Conservation (phyloP, 2,797 vertebrate species). For the Anabacerthia variegaticeps region DNA sequence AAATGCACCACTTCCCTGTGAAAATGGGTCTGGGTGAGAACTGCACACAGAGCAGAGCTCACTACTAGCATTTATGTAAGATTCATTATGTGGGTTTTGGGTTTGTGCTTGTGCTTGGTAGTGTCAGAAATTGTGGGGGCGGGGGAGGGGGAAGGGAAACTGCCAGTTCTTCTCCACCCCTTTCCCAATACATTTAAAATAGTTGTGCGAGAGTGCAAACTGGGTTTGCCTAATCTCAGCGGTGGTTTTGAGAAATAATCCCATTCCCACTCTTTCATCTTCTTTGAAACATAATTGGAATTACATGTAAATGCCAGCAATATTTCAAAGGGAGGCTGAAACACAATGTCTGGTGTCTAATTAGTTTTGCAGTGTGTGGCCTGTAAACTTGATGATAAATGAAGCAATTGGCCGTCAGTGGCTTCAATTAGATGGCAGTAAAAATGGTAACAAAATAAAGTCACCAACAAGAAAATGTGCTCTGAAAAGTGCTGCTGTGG, state of each 20-base stretch:
- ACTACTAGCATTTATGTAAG: background rate
- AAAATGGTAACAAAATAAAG: slow-evolving; percentile 68
- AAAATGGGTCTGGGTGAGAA: slow-evolving; percentile 29
- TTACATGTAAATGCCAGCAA: slow-evolving; percentile 23
- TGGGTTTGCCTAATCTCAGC: background rate
- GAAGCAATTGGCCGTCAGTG: slow-evolving; percentile 63
- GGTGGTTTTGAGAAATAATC: slow-evolving; percentile 20
- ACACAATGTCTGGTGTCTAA: slow-evolving; percentile 38
- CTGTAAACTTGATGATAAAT: slow-evolving; percentile 68
- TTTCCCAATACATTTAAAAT: background rate
- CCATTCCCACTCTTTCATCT: background rate
- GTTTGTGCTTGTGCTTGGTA: background rate
- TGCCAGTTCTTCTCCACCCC: background rate
- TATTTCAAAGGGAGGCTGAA: slow-evolving; percentile 56
- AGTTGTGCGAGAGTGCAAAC: background rate
- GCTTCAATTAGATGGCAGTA: slow-evolving; percentile 66
- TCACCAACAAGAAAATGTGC: slow-evolving; percentile 8
- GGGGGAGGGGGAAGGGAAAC: background rate
- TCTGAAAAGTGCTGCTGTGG: slow-evolving; percentile 19
- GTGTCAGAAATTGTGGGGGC: background rate
- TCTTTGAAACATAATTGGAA: slow-evolving; percentile 54
- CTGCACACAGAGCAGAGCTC: background rate
- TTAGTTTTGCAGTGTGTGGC: slow-evolving; percentile 62
- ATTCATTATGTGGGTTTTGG: slow-evolving; percentile 39
- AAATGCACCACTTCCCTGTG: slow-evolving; percentile 74